Base-by-base conservation (phyloP, 2,797 vertebrate species). In the Morelia viridis region DNA sequence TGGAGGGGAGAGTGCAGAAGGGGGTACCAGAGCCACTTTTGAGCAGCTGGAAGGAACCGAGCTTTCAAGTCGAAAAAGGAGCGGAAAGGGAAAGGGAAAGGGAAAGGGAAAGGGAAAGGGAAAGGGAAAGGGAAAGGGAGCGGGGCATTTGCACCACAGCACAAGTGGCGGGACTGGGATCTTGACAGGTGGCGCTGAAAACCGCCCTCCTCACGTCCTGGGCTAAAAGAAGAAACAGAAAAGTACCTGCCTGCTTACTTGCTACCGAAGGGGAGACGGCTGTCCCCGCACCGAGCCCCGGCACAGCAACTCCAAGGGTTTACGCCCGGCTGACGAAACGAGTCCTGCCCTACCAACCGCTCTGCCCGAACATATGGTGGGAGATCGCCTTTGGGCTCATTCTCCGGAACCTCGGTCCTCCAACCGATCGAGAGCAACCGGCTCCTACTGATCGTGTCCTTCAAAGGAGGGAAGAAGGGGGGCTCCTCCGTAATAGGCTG, bases 361-460 rank as follows among this genome's bases (percentile, higher is more conserved):
- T 35, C 46, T 26, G 15, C 53, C 76, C 35, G 26, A 76, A 58
- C 90, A 89, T 91, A 91, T 83, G 93, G 80, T 76, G 57, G 84
- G 46, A 89, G 61, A n/a, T 35, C 28, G 65, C 6, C 68, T 3
- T 7, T 35, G 8, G 0, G 22, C 11, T 31, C n/a, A 28, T 58
- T 19, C 41, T 76, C 56, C 62, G 26, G 56, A 57, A 61, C 56
- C 57, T 31, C 35, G 28, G 10, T 1, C n/a, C 2, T 68, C 53
- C 61, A 0, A 2, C 26, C 10, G 8, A 17, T 53, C 22, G 4
- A 15, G 41, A 80, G 46, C n/a, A n/a, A 22, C 2, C 28, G 26
- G 12, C 41, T n/a, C 17, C 2, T 15, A 19, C 5, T 50, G 19
- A 28, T 19, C 71, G 22, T 11, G 50, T 35, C 89, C 50, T 90